Conservation (phyloP, 2,888 invertebrate species). For the Chalcis sispes region DNA sequence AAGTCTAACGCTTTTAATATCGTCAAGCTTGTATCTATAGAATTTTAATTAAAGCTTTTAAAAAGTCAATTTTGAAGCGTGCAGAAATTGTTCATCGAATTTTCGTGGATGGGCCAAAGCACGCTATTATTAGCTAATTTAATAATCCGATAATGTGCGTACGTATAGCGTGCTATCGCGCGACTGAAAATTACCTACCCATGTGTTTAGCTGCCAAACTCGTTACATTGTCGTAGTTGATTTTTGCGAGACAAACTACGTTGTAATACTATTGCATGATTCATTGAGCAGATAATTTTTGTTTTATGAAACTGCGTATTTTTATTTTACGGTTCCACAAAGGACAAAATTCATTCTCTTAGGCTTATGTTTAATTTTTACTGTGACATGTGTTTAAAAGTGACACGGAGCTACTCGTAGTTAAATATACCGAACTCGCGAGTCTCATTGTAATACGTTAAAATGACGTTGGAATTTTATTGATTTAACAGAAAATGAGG, state of each 20-base stretch:
- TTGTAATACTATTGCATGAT: too few species aligned
- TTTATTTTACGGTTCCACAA: too few species aligned
- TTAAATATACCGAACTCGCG: too few species aligned
- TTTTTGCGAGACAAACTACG: neutral
- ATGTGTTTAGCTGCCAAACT: too few species aligned
- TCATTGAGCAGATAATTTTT: too few species aligned
- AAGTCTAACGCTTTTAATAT: too few species aligned
- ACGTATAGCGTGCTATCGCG: neutral
- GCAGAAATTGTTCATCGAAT: neutral
- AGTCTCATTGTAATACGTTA: too few species aligned
- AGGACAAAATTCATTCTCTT: too few species aligned
- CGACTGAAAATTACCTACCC: constrained; percentile 13
- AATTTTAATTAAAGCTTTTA: constrained; percentile 21
- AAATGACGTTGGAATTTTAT: constrained; percentile 35
- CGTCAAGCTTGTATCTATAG: too few species aligned
- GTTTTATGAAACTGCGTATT: too few species aligned
- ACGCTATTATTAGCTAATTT: constrained; percentile 16
- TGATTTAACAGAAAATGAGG: constrained; percentile 43
- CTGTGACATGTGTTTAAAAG: neutral
- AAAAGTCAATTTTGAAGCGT: constrained; percentile 12
- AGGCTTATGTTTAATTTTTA: neutral
- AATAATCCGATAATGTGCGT: constrained; percentile 47
- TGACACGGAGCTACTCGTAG: neutral
- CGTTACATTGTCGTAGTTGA: too few species aligned
- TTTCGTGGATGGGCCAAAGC: constrained; percentile 23